A percentile compares a stretch with the other conserved stretches of the same genome.
Conservation (phyloP, 1,140 invertebrate species). For the Mercenaria mercenaria region DNA sequence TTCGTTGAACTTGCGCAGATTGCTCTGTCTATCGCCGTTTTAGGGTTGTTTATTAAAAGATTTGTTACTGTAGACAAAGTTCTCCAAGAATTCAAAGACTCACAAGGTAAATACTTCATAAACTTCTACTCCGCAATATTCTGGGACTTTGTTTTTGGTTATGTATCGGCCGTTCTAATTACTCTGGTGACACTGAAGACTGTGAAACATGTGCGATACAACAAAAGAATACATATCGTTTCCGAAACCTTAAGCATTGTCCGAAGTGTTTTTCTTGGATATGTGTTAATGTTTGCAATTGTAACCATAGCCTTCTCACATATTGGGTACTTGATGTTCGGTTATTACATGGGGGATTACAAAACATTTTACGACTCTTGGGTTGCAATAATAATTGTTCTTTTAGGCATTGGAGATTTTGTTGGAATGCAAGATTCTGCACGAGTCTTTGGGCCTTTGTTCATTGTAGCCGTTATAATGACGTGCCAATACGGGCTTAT, state of each 20-base stretch:
- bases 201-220: conserved; percentile 60
- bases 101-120: conserved; percentile 42
- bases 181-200: conserved; percentile 47
- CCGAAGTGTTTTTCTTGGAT: not conserved
- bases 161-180: conserved; percentile 43
- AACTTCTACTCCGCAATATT: conserved; percentile 58
- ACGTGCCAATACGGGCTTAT: conserved; percentile 26
- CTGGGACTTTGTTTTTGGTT: conserved; percentile 50
- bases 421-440: not conserved
- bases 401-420: conserved; percentile 51
- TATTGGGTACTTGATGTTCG: conserved; percentile 48
- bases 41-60: conserved; percentile 60
- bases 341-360: not conserved
- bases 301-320: conserved; percentile 43
- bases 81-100: conserved; percentile 29
- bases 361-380: conserved; percentile 12
- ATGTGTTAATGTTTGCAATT: conserved; percentile 22
- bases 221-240: conserved; percentile 15
- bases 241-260: not conserved
- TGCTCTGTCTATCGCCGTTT: conserved; percentile 5
- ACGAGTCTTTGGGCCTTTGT: conserved; percentile 30
- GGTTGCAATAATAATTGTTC: conserved; percentile 46
- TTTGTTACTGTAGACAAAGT: conserved; percentile 11
- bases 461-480: conserved; percentile 49
- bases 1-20: conserved; percentile 47